Percentiles rank a stretch among this genome's conserved stretches.
phyloP scores from a whole-genome alignment of 2,888 invertebrate genomes.

The Ennomos erosarius region DNA sequence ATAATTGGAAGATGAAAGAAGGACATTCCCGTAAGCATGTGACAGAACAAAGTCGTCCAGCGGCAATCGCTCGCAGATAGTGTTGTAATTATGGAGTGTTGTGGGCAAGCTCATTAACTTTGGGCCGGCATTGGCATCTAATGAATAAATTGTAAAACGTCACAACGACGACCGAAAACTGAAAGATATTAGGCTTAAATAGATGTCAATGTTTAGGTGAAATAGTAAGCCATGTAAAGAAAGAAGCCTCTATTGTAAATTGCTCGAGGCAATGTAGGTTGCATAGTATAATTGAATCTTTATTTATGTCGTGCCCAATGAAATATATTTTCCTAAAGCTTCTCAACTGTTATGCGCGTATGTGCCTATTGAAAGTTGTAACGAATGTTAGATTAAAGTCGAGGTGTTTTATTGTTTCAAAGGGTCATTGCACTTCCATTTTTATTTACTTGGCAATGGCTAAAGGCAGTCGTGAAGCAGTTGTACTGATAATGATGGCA shows the following conservation, averaged over 20 bases:
- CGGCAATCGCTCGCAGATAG: constrained; percentile 59
- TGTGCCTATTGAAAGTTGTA: constrained; percentile 75
- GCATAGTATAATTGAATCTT: constrained; percentile 69
- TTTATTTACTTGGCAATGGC: constrained; percentile 64
- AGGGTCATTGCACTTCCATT: constrained; percentile 69
- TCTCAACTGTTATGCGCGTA: constrained; percentile 68
- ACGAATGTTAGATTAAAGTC: constrained; percentile 64
- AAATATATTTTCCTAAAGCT: constrained; percentile 76
- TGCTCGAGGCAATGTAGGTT: constrained; percentile 67
- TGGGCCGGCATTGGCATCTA: constrained; percentile 61
- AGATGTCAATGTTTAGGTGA: constrained; percentile 60
- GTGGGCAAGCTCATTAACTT: constrained; percentile 52
- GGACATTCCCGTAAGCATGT: constrained; percentile 74
- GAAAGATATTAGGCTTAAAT: constrained; percentile 63
- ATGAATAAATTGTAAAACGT: constrained; percentile 61
- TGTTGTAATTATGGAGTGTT: constrained; percentile 66
- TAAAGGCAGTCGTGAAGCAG: constrained; percentile 33
- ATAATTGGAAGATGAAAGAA: constrained; percentile 77
- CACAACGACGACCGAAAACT: constrained; percentile 59
- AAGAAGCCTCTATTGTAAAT: constrained; percentile 61
- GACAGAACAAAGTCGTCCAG: constrained; percentile 64
- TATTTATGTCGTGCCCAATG: constrained; percentile 69
- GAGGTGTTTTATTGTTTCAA: constrained; percentile 62
- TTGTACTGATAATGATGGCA: constrained; percentile 31
- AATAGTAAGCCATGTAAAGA: constrained; percentile 50